Evolutionary conservation across 2,797 vertebrate genomes (phyloP).

Genomic region (Gymnocypris eckloni): DNA sequence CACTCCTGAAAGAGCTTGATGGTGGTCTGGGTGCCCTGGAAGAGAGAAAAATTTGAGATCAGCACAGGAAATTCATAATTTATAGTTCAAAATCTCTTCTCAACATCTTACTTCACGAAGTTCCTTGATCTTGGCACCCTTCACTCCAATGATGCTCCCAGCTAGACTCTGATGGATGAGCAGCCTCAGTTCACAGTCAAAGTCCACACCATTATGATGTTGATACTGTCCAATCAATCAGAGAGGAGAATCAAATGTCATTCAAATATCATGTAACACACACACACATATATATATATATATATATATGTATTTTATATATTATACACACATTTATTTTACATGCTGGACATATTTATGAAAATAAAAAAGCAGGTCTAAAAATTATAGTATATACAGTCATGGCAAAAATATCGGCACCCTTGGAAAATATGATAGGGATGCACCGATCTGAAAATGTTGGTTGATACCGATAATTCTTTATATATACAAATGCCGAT

Average conservation of each 20-base stretch:
- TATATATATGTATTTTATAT: no score
- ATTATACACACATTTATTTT: no score
- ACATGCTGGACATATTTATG: no score
- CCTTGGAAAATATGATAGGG: no score
- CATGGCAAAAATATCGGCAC: no score
- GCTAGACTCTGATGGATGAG: slow-evolving; percentile 97
- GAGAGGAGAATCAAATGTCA: neutral
- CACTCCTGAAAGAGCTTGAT: slow-evolving; percentile 99
- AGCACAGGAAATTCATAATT: slow-evolving; percentile 1
- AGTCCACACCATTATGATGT: slow-evolving; percentile 97
- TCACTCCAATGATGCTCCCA: slow-evolving; percentile 97
- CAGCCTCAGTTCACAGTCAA: slow-evolving; percentile 95
- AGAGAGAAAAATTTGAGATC: slow-evolving; percentile 16
- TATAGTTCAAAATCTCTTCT: neutral
- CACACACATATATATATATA: no score
- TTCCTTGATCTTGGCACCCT: slow-evolving; percentile 99
- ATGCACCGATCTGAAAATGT: no score
- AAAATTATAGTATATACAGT: no score
- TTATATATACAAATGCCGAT: no score
- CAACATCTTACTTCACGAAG: slow-evolving; percentile 86
- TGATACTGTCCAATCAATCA: slow-evolving; percentile 85
- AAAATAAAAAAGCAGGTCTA: no score
- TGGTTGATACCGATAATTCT: no score
- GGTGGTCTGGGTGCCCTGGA: slow-evolving; percentile 96
- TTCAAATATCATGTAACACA: neutral